phyloP scores from a whole-genome alignment of 2,797 vertebrate genomes.

The Sternarchorhynchus goeldii region DNA sequence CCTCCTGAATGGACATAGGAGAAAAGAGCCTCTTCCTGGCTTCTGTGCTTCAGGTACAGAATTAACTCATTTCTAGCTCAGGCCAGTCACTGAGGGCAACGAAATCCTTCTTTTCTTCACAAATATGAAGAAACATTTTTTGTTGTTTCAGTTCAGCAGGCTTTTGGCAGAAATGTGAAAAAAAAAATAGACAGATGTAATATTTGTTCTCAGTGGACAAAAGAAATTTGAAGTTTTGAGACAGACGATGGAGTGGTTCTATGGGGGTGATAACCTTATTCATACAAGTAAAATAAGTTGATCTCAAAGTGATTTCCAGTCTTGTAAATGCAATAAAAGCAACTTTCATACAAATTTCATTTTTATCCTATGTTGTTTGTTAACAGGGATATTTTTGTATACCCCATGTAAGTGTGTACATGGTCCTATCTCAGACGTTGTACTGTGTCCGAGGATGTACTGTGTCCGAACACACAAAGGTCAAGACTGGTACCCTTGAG shows the following conservation, averaged over 20 bases:
- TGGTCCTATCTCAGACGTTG: conserved; percentile 54
- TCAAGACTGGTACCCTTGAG: conserved; percentile 65
- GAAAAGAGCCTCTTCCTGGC: neutral
- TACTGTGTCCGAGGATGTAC: conserved; percentile 40
- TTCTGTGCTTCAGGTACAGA: conserved; percentile 1
- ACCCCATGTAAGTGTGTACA: conserved; percentile 40
- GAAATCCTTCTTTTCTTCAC: no score
- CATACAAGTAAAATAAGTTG: neutral
- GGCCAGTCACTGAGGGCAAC: neutral
- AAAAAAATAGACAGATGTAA: no score
- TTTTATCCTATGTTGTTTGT: neutral
- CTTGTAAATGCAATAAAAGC: no score
- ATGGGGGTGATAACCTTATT: neutral
- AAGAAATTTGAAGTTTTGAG: no score
- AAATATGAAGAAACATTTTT: no score
- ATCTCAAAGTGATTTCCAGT: neutral
- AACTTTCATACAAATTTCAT: neutral
- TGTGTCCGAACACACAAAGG: conserved; percentile 46
- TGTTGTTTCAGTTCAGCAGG: no score
- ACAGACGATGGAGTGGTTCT: neutral
- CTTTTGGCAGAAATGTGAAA: no score
- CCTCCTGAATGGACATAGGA: neutral
- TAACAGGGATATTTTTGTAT: neutral
- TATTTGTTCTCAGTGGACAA: no score
- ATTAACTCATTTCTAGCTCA: neutral